A percentile compares a stretch with the other conserved stretches of the same genome.
Conservation (phyloP, 2,113 vertebrate genomes). For the Oncorhynchus masou region DNA sequence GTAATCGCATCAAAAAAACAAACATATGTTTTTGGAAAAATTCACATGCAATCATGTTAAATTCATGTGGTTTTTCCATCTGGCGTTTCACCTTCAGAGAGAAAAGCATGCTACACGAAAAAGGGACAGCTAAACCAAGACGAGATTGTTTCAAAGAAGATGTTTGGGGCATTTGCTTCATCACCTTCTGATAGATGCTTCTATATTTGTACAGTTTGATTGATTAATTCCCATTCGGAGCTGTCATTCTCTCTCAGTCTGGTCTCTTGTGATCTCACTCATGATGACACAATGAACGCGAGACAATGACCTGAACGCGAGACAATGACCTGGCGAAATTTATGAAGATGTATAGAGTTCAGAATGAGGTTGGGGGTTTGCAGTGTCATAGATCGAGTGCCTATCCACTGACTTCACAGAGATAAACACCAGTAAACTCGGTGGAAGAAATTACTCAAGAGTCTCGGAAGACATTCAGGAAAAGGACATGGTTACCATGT, state of each 20-base stretch:
- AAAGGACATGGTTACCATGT: slow-evolving; percentile 27
- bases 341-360: slow-evolving; percentile 7
- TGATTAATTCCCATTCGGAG: not conserved
- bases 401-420: slow-evolving; percentile 22
- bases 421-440: not conserved
- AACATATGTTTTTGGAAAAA: too few species aligned
- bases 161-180: not conserved
- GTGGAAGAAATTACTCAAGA: slow-evolving; percentile 11
- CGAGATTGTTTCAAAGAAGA: not conserved
- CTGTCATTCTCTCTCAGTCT: not conserved
- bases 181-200: not conserved
- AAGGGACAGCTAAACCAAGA: not conserved
- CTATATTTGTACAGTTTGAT: not conserved
- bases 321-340: slow-evolving; percentile 6
- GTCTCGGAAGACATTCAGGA: slow-evolving; percentile 12
- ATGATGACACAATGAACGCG: slow-evolving; percentile 8
- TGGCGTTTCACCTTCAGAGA: not conserved
- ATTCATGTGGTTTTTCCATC: not conserved
- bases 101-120: not conserved
- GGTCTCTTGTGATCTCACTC: not conserved
- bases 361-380: not conserved
- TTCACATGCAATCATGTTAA: too few species aligned
- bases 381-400: not conserved
- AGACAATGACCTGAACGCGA: slow-evolving; percentile 6
- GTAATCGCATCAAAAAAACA: too few species aligned